Percentiles rank a stretch among this genome's conserved stretches.
These are phyloP conservation scores for Pristionchus entomophagus DNA, from an alignment of 2,888 invertebrate species.

Conservation along the genomic window DNA sequence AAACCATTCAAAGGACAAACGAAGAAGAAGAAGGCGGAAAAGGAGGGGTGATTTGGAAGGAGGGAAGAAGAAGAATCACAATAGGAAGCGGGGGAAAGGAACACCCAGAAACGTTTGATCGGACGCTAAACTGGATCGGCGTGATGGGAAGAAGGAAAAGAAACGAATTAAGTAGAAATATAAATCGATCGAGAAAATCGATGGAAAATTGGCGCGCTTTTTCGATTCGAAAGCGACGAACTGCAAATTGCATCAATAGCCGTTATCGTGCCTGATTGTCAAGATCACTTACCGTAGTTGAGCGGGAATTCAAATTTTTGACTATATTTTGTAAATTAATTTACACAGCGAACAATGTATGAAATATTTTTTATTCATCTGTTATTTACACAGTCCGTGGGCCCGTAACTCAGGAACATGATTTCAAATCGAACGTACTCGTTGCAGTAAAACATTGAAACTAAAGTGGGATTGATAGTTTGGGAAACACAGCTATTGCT, in stretches of 20 bases:
- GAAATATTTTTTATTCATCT: neutral
- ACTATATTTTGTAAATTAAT: neutral
- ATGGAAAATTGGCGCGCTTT: too few species aligned
- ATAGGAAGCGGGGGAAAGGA: neutral
- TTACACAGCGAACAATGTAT: neutral
- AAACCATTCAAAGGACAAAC: slow-evolving; percentile 37
- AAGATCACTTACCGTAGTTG: neutral
- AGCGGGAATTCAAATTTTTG: neutral
- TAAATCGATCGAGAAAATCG: neutral
- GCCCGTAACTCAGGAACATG: slow-evolving; percentile 17
- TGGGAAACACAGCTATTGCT: neutral
- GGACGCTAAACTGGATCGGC: neutral
- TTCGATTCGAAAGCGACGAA: neutral
- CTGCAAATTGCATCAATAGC: neutral
- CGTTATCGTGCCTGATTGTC: neutral
- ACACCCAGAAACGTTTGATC: slow-evolving; percentile 35
- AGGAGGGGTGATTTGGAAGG: neutral
- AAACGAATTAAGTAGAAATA: neutral
- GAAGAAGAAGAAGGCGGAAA: slow-evolving; percentile 2
- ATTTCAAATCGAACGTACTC: slow-evolving; percentile 27
- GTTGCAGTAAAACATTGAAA: neutral
- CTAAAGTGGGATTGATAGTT: slow-evolving; percentile 14
- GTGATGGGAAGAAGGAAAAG: neutral
- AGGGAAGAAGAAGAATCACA: neutral
- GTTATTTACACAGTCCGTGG: neutral